Conservation (phyloP, 2,797 vertebrate species). For the Anolis apletophallus region DNA sequence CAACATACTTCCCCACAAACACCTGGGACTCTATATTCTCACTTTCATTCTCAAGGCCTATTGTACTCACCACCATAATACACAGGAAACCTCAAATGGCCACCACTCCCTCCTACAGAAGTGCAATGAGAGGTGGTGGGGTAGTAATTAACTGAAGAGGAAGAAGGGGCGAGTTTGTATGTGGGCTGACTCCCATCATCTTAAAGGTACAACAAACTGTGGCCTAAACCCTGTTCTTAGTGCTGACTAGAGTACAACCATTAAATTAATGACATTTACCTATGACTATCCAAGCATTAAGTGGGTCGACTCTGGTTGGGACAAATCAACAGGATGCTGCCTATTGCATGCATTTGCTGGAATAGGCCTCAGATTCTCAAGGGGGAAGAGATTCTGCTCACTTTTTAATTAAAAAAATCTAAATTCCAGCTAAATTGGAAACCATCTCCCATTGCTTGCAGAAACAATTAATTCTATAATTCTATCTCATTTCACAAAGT, state of each 20-base stretch:
- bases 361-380: neutral
- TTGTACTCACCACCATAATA: neutral
- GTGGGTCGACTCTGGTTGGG: no score
- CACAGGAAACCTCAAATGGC: neutral
- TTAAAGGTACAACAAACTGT: neutral
- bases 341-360: neutral
- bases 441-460: neutral
- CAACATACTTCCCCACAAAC: fast-evolving
- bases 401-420: neutral
- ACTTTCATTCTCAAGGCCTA: constrained; percentile 24
- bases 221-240: no score
- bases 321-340: no score
- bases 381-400: neutral
- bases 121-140: no score
- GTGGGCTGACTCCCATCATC: no score
- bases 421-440: neutral
- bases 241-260: no score
- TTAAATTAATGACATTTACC: no score
- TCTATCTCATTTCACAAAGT: neutral
- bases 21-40: constrained; percentile 62
- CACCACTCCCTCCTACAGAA: neutral
- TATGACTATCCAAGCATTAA: no score
- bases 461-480: neutral
- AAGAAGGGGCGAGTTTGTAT: neutral
- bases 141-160: neutral